phyloP scores from a whole-genome alignment of 2,113 vertebrate species.

The Chelonoidis abingdonii region DNA sequence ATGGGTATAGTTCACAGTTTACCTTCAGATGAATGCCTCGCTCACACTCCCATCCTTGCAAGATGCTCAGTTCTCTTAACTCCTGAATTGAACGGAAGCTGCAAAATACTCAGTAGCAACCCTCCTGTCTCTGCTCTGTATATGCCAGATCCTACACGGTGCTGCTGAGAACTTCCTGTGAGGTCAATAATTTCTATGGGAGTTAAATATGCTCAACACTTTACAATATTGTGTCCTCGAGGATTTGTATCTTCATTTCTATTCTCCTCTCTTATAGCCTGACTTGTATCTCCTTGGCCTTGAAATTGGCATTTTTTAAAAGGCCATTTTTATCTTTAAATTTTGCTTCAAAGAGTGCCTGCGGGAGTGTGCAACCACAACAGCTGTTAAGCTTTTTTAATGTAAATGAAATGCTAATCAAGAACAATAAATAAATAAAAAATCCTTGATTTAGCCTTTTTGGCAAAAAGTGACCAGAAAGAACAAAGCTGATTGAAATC shows the following conservation, averaged over 20 bases:
- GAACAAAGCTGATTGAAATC: not conserved
- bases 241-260: not conserved
- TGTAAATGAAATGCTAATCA: not conserved
- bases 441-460: not conserved
- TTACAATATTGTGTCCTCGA: not conserved
- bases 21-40: not conserved
- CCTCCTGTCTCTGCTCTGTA: not conserved
- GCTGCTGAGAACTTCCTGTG: not conserved
- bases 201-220: not conserved
- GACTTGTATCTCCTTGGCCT: not conserved
- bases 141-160: not conserved
- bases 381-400: not conserved
- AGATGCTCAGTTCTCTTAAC: not conserved
- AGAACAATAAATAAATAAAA: not conserved
- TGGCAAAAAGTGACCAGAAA: rapidly evolving
- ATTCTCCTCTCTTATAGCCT: not conserved
- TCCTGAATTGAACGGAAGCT: not conserved
- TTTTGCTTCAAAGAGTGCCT: not conserved
- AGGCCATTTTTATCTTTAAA: not conserved
- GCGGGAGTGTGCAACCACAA: not conserved
- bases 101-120: not conserved
- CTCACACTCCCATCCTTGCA: not conserved
- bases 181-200: not conserved
- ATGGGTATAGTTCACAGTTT: not conserved
- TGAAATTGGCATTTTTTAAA: not conserved